Base-by-base conservation (phyloP, 2,113 vertebrate genomes). In the Caranx ignobilis region DNA sequence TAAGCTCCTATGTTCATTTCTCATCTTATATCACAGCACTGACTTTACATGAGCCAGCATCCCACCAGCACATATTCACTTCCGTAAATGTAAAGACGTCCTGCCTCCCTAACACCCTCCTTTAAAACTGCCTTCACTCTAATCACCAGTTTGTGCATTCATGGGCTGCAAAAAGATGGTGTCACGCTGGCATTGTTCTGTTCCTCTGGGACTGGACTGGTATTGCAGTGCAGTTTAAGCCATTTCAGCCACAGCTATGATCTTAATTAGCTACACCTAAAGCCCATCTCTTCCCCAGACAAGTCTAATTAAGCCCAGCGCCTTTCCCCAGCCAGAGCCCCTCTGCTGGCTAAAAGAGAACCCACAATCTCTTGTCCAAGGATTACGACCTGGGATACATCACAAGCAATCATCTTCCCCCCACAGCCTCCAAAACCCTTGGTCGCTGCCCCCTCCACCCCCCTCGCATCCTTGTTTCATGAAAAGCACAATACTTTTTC, bases 221-320 rank as follows among this genome's bases (percentile, higher is more conserved):
- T 89, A 90, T 92, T 89, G 80, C 92, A 72, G 73, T 86, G 82
- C 86, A 93, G 89, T 95, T 94, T 94, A 95, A 95, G 93, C 88
- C 90, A 93, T 94, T 94, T 92, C 89, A 95, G 89, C 87, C 88
- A 80, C 77, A 80, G 91, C 93, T 95, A 95, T 95, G 94, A 95
- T 92, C 94, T 93, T 95, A 95, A 95, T 95, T 95, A 95, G 91
- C 92, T 93, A 90, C 90, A 95, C 94, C 93, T 95, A 92, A 94
- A 94, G 92, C 93, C 88, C 75, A 82, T 93, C 92, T 91, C 91
- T 93, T 90, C 87, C 87, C 91, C 88, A 91, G 90, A 93, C 93
- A 90, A 88, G 86, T 90, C 92, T 94, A 94, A 95, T 95, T 95
- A 95, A 95, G 92, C 92, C 89, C 89, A 90, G 91, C 68, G 84